Percentiles rank a stretch among this genome's conserved stretches.
Evolutionary conservation across 2,888 invertebrate species (phyloP).

Genomic region (Drosophila pseudotakahashii): DNA sequence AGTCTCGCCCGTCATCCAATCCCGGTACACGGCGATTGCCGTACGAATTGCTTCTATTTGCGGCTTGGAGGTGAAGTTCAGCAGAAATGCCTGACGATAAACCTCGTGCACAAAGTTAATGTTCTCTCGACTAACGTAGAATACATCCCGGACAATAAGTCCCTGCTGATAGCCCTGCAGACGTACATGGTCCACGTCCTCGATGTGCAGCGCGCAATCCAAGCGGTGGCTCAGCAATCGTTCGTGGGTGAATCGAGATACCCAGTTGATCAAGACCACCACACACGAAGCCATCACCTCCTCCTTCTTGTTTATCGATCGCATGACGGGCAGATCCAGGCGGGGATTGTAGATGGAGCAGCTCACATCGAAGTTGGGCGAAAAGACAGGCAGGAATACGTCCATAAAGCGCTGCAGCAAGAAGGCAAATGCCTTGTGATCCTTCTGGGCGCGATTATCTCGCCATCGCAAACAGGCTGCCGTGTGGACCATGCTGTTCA

Average conservation of each 20-base stretch:
- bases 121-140: conserved; percentile 94
- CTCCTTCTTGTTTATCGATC: conserved; percentile 87
- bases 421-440: conserved; percentile 94
- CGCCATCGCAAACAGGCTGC: conserved; percentile 96
- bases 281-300: conserved; percentile 89
- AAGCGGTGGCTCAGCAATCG: conserved; percentile 83
- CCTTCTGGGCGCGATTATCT: conserved; percentile 91
- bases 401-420: conserved; percentile 95
- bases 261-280: conserved; percentile 95
- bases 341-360: conserved; percentile 93
- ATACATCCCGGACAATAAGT: conserved; percentile 92
- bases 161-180: conserved; percentile 82
- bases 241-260: conserved; percentile 93
- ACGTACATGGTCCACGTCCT: conserved; percentile 82
- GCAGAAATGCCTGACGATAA: conserved; percentile 95
- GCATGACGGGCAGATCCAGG: conserved; percentile 90
- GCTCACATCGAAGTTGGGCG: conserved; percentile 92
- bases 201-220: conserved; percentile 81
- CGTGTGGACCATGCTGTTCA: conserved; percentile 96
- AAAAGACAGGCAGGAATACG: conserved; percentile 94
- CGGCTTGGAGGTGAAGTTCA: conserved; percentile 89
- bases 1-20: conserved; percentile 95
- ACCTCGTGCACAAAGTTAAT: conserved; percentile 97
- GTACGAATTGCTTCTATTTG: conserved; percentile 94
- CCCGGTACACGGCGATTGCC: conserved; percentile 96